Evolutionary conservation across 2,797 vertebrate species (phyloP), one percentile per base, ranked within the genome.

Genomic region (Spinus olivaceus): DNA sequence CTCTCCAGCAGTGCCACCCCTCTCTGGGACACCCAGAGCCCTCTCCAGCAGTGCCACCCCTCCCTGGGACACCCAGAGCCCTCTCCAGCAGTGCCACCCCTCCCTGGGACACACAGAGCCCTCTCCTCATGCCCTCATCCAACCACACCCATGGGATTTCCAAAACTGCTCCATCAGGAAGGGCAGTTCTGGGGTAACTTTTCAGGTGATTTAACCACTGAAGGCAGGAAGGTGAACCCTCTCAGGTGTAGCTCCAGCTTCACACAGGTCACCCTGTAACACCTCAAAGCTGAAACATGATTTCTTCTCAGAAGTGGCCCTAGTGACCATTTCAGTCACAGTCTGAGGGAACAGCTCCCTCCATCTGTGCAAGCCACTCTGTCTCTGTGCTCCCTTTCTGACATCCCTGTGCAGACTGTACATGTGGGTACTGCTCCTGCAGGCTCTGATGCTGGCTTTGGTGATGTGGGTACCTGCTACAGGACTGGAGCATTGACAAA

Each of bases 241-340:
- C 39, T 14, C 37, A 19, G 28, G 37, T 67, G 22, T 0, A 74
- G 28, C 71, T 90, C 46, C 35, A 66, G 47, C 16, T 47, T 54
- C 47, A 24, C 51, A 42, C 9, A 69, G 35, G 2, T 9, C 22
- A 60, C 28, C 21, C 50, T 0, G 0, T 4, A 32, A 23, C 6
- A 33, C 39, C 54, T 49, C 24, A 20, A 64, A 76, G 47, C 21
- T 33, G 50, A 85, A 81, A 49, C 3, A 13, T 0, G 2, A 1
- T 15, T 73, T 81, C 22, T 28, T 35, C 76, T 81, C 50, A 44
- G 37, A 72, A 82, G 13, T 19, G 32, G 11, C 66, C 57, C 10
- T 14, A 32, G 15, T 1, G 17, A 50, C 15, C 60, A 27, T 25
- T 53, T 76, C 32, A 41, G 32, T 4, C 72, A 37, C 14, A 51